Evolutionary conservation across 2,113 vertebrate genomes (phyloP).

Genomic region (Coryphaenoides rupestris): DNA sequence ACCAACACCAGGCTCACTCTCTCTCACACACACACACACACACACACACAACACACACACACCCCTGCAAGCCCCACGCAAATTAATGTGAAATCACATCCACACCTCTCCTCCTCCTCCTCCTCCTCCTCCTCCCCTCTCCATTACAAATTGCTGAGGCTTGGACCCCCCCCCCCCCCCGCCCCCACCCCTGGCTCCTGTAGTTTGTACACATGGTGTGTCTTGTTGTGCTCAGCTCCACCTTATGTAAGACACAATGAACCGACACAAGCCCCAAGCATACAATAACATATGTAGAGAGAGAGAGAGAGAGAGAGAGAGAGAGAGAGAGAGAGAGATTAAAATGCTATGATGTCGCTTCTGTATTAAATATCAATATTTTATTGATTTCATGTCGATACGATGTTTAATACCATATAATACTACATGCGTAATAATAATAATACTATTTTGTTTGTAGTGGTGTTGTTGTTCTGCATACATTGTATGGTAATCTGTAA

Average conservation of each 20-base stretch:
- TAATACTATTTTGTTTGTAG: no score
- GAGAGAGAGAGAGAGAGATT: no score
- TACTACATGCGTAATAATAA: no score
- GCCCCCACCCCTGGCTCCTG: constrained; percentile 51
- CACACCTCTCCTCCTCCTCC: constrained; percentile 38
- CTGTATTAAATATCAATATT: background rate
- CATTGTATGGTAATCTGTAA: no score
- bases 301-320: background rate
- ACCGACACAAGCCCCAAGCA: constrained; percentile 51
- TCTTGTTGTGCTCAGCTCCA: constrained; percentile 63
- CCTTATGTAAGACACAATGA: constrained; percentile 68
- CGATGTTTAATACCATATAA: no score
- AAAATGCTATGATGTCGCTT: no score
- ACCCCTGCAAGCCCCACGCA: no score
- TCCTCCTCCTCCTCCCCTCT: constrained; percentile 51
- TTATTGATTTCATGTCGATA: constrained; percentile 38
- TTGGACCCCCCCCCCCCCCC: constrained; percentile 52
- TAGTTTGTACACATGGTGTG: constrained; percentile 61
- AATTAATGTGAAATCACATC: constrained; percentile 69
- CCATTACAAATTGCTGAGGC: constrained; percentile 70
- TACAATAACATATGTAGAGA: constrained; percentile 10
- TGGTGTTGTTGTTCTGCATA: no score
- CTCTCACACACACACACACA: constrained; percentile 36
- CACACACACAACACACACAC: constrained; percentile 39
- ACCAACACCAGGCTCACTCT: constrained; percentile 58